These are phyloP conservation scores for Lasiurus borealis DNA, from an alignment of 2,113 vertebrate genomes.

Conservation along the genomic window DNA sequence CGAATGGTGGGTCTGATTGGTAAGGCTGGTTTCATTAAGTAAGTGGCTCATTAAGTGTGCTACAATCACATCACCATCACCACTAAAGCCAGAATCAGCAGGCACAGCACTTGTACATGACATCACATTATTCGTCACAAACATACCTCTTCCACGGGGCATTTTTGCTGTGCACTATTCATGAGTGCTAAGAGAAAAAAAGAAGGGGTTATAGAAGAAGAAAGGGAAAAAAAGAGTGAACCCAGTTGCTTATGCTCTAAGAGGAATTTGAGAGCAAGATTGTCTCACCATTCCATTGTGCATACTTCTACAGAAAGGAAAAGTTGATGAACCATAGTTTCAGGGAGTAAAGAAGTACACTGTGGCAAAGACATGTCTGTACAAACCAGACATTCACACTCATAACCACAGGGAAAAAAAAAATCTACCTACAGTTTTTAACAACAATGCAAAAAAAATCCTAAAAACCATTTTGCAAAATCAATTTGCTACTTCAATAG, in stretches of 20 bases:
- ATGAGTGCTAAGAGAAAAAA: slow-evolving; percentile 89
- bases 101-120: slow-evolving; percentile 43
- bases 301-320: background rate
- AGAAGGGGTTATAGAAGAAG: slow-evolving; percentile 89
- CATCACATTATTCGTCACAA: slow-evolving; percentile 63
- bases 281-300: background rate
- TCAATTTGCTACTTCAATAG: slow-evolving; percentile 35
- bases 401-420: background rate
- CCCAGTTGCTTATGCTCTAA: slow-evolving; percentile 66
- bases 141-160: slow-evolving; percentile 90
- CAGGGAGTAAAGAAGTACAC: slow-evolving; percentile 11
- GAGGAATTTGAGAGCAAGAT: slow-evolving; percentile 21
- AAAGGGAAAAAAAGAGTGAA: slow-evolving; percentile 76
- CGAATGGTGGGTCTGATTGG: slow-evolving; percentile 56
- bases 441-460: background rate
- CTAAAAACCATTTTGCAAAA: slow-evolving; percentile 40
- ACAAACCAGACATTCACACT: background rate
- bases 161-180: slow-evolving; percentile 90
- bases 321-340: background rate
- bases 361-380: background rate
- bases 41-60: slow-evolving; percentile 43
- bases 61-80: slow-evolving; percentile 57
- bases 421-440: background rate
- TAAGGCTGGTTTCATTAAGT: slow-evolving; percentile 30
- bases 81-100: slow-evolving; percentile 69